A percentile compares a stretch with the other conserved stretches of the same genome.
phyloP scores from a whole-genome alignment of 2,888 invertebrate species.

The Euzophera pinguis region DNA sequence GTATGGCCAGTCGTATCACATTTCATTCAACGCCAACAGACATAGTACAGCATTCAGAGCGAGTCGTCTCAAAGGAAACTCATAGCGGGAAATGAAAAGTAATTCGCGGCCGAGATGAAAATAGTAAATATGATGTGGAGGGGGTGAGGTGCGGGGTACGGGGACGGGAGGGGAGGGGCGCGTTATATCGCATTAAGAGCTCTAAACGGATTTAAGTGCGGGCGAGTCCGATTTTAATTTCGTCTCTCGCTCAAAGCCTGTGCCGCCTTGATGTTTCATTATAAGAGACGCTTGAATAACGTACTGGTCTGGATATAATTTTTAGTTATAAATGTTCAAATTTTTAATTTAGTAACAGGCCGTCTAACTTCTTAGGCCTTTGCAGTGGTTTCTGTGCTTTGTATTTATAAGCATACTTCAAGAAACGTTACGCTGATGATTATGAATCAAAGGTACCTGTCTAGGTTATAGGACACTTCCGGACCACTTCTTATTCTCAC shows the following conservation, averaged over 20 bases:
- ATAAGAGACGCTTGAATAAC: neutral
- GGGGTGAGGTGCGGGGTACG: constrained; percentile 6
- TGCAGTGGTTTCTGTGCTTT: no score
- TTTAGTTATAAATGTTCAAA: neutral
- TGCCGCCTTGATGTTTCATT: neutral
- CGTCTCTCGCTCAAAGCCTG: constrained; percentile 25
- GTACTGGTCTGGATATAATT: neutral
- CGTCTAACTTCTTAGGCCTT: no score
- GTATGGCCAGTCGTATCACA: neutral
- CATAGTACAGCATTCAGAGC: neutral
- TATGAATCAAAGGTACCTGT: no score
- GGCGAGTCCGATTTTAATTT: constrained; percentile 38
- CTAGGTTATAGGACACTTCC: no score
- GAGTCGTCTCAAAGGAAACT: constrained; percentile 15
- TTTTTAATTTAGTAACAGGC: neutral
- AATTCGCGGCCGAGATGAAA: constrained; percentile 35
- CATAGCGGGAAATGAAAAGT: constrained; percentile 34
- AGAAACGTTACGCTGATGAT: no score
- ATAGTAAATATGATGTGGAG: constrained; percentile 37
- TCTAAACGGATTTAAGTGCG: constrained; percentile 37
- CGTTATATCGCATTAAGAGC: constrained; percentile 32
- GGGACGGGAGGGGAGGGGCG: constrained; percentile 11
- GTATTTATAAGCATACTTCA: no score
- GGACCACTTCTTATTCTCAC: no score
- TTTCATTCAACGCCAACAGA: neutral